Evolutionary conservation across 2,113 vertebrate genomes (phyloP), one percentile per base, ranked within the genome.

Genomic region (Scomber scombrus): DNA sequence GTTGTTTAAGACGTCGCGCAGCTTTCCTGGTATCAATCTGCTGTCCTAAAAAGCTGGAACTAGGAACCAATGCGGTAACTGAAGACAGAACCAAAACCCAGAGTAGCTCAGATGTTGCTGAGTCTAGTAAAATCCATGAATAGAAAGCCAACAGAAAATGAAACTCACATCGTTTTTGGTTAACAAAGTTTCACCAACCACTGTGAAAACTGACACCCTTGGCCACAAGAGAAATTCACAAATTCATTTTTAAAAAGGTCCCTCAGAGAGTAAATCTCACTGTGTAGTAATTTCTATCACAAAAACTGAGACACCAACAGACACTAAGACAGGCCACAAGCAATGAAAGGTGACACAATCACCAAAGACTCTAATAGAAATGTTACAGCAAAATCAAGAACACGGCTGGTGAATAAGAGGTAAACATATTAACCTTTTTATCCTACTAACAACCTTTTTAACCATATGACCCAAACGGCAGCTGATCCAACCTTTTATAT

Each of bases 1-100:
- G 70, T 55, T 26, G 70, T 55, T 26, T 29, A 65, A 82, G 63
- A n/a, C 3, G 51, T 77, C 11, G 4, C 21, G 51, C 81, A 60
- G 51, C 69, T 58, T 67, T 64, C 29, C 56, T 16, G n/a, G 11
- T 71, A 31, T 50, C 4, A 3, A 8, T 15, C 4, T 13, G 19
- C 14, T 16, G 21, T 51, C 19, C 7, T 7, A 40, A 19, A 72
- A 23, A 66, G 26, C 5, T 1, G 0, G 65, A 71, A 80, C 26
- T 5, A 72, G 61, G 55, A 80, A 78, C 3, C 54, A 19, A n/a
- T 29, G 49, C 31, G 9, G 3, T 3, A 46, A 71, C 40, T 49
- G 2, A 56, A 6, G 13, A 4, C 18, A 52, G 16, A 46, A 23
- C 14, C 1, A 65, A 60, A 29, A 12, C 26, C 29, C 7, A 5